Base-by-base conservation (phyloP, 2,797 vertebrate genomes). In the Heliangelus exortis region DNA sequence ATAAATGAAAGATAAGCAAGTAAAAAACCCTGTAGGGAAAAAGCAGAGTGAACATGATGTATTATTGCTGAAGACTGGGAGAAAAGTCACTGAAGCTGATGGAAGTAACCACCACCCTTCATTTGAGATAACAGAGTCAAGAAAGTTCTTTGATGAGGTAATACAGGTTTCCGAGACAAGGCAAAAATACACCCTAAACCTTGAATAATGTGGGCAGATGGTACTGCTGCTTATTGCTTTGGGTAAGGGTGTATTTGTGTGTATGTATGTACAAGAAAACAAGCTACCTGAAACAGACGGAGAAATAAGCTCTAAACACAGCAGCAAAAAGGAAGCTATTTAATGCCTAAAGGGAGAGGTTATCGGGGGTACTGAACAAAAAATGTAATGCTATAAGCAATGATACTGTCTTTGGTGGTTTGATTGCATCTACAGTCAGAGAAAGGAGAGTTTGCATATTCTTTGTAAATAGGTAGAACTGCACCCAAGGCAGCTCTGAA, bases 71-170 rank as follows among this genome's bases (percentile, higher is more conserved):
- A 61, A 82, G 58, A 78, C 0, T 86, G 54, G 62, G 43, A 86
- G 63, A 83, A 87, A 31, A 92, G 55, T 55, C 90, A 82, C 14
- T 78, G 78, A 95, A 85, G 87, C 63, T 90, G 67, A 53, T 75
- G 31, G 86, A 92, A 91, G 86, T 82, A 95, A 95, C 89, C 67
- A 82, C 41, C 67, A 81, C 71, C 23, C 87, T 89, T 84, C 86
- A 82, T 76, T 39, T 82, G 55, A 90, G 89, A 92, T 87, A 92
- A 76, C 48, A 92, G 71, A 93, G 57, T 41, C 68, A 95, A 86
- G 65, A 36, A 68, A 68, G 51, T 7, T 87, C 89, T 93, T 92
- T 96, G 92, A 96, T 96, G 93, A 93, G 90, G 86, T 88, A 90
- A 84, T 86, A 72, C 18, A 61, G 58, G 80, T 90, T 92, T 93